These are phyloP conservation scores for Encarsia formosa DNA, from an alignment of 2,888 invertebrate genomes.

Conservation along the genomic window DNA sequence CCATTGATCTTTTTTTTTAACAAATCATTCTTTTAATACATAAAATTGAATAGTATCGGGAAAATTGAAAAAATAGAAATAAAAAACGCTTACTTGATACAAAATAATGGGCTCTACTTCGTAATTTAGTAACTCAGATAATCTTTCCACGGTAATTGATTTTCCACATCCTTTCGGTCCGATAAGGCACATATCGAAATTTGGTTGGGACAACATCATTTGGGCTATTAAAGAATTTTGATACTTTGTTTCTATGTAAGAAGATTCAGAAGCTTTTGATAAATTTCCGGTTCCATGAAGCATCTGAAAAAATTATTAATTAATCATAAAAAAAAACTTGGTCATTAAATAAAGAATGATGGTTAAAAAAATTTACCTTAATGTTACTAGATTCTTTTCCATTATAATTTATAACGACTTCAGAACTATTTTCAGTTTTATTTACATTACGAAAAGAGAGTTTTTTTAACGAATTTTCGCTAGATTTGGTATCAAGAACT, in stretches of 20 bases:
- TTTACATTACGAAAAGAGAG: constrained; percentile 36
- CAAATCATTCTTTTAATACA: too few relatives aligned
- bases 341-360: constrained; percentile 9
- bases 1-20: too few relatives aligned
- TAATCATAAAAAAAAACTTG: constrained; percentile 8
- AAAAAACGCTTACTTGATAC: constrained; percentile 61
- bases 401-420: constrained; percentile 52
- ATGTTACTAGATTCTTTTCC: constrained; percentile 34
- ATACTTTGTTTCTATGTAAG: constrained; percentile 69
- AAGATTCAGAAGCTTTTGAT: constrained; percentile 23
- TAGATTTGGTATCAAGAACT: constrained; percentile 38
- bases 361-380: constrained; percentile 8
- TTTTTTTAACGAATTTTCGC: neutral
- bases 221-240: constrained; percentile 75
- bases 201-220: constrained; percentile 72
- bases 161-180: constrained; percentile 93
- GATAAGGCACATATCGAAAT: constrained; percentile 82
- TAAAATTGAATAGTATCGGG: too few relatives aligned
- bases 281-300: constrained; percentile 36
- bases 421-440: constrained; percentile 44
- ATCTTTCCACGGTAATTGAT: constrained; percentile 71
- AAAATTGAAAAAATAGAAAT: too few relatives aligned
- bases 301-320: constrained; percentile 36
- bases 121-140: constrained; percentile 74
- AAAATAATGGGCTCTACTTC: constrained; percentile 84